Conservation (phyloP, 2,113 vertebrate species). For the Varanus salvator region DNA sequence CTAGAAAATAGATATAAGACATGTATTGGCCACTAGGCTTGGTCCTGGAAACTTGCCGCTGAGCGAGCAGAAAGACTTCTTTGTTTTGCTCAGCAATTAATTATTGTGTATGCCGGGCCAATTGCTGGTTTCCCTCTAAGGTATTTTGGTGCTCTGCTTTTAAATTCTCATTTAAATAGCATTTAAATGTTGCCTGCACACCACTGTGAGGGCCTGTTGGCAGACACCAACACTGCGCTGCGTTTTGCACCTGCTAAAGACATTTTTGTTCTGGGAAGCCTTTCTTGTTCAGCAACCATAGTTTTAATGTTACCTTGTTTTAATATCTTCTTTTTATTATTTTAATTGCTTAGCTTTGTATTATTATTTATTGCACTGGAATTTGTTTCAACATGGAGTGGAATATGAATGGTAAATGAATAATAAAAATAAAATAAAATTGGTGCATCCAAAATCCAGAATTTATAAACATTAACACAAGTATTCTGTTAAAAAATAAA, state of each 20-base stretch:
- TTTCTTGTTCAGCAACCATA: too few species aligned
- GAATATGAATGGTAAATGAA: too few species aligned
- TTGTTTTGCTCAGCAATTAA: not conserved
- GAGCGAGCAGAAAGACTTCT: not conserved
- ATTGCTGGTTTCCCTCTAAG: not conserved
- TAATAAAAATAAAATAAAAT: too few species aligned
- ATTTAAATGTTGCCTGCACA: not conserved
- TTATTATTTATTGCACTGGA: too few species aligned
- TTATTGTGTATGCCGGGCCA: not conserved
- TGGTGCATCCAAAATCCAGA: too few species aligned
- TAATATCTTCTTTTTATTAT: too few species aligned
- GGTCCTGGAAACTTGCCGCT: not conserved
- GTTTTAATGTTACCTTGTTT: too few species aligned
- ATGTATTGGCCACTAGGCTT: rapidly evolving
- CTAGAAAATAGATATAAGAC: constrained; percentile 71
- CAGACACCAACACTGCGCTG: too few species aligned
- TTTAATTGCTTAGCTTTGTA: too few species aligned
- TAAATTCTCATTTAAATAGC: not conserved
- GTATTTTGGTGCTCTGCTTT: not conserved
- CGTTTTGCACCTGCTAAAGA: too few species aligned
- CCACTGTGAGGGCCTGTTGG: not conserved
- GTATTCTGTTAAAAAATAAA: constrained; percentile 1
- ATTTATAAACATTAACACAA: not conserved
- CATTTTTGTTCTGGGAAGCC: too few species aligned
- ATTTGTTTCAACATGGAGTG: too few species aligned